These are phyloP conservation scores for Xiphias gladius DNA, from an alignment of 2,113 vertebrate species.

Conservation along the genomic window DNA sequence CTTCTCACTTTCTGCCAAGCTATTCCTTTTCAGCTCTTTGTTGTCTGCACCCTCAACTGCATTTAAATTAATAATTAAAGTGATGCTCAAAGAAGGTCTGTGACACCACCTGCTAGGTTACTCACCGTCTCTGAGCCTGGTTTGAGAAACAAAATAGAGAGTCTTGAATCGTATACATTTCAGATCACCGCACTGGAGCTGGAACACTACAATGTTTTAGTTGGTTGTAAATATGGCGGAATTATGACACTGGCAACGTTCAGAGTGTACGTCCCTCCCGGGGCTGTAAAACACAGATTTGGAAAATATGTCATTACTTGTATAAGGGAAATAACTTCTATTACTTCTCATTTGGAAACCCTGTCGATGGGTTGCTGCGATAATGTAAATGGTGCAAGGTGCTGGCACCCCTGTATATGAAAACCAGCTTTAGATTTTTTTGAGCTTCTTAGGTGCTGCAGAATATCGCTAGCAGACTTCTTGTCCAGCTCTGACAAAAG, in stretches of 20 bases:
- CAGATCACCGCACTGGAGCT: conserved; percentile 39
- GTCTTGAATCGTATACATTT: conserved; percentile 41
- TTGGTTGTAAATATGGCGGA: conserved; percentile 60
- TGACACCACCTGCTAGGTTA: conserved; percentile 76
- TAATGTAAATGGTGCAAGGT: too few relatives aligned
- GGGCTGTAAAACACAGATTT: conserved; percentile 54
- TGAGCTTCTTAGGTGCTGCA: conserved; percentile 2
- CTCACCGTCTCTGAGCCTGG: conserved; percentile 40
- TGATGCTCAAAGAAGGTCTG: conserved; percentile 69
- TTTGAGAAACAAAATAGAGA: conserved; percentile 57
- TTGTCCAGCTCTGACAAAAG: background rate
- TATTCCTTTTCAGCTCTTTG: conserved; percentile 79
- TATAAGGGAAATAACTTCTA: conserved; percentile 36
- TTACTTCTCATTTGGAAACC: too few relatives aligned
- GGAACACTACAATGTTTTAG: conserved; percentile 47
- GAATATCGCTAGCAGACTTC: background rate
- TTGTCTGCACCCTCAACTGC: conserved; percentile 77
- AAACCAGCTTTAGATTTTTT: background rate
- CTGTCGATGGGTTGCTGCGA: too few relatives aligned
- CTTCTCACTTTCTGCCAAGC: conserved; percentile 79
- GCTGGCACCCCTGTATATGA: background rate
- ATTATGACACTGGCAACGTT: conserved; percentile 48
- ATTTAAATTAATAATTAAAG: conserved; percentile 86
- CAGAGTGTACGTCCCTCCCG: background rate
- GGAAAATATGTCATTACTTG: conserved; percentile 52